Percentiles rank a stretch among this genome's conserved stretches.
Conservation (phyloP, 2,888 invertebrate genomes). For the Elmis aenea region DNA sequence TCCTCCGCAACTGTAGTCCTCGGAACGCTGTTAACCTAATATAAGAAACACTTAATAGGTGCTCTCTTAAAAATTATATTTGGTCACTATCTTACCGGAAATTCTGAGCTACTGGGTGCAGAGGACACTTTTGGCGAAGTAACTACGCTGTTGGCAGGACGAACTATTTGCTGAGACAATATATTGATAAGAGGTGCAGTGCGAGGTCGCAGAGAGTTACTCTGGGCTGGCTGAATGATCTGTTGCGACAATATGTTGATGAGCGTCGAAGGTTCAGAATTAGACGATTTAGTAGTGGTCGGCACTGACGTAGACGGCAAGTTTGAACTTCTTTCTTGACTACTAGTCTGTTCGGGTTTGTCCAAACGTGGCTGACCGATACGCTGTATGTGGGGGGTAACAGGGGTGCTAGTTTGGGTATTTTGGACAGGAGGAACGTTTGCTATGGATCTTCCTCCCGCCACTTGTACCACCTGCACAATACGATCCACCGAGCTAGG, state of each 20-base stretch:
- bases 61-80: not conserved
- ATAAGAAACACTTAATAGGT: no score
- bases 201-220: conserved; percentile 32
- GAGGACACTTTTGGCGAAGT: not conserved
- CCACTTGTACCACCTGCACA: conserved; percentile 45
- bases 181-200: conserved; percentile 43
- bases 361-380: conserved; percentile 46
- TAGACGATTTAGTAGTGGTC: conserved; percentile 11
- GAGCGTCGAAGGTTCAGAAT: conserved; percentile 44
- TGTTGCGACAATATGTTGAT: conserved; percentile 54
- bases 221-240: conserved; percentile 43
- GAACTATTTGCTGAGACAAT: conserved; percentile 43
- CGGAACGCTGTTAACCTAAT: conserved; percentile 23
- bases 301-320: not conserved
- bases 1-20: conserved; percentile 20
- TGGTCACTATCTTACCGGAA: conserved; percentile 4
- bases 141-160: conserved; percentile 26
- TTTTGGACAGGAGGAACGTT: conserved; percentile 29
- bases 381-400: conserved; percentile 48
- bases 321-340: conserved; percentile 14
- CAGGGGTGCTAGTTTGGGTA: conserved; percentile 45
- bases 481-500: conserved; percentile 47
- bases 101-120: conserved; percentile 9
- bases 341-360: conserved; percentile 32
- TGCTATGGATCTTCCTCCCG: conserved; percentile 35